A percentile compares a stretch with the other conserved stretches of the same genome.
Conservation (phyloP, 2,888 invertebrate genomes). For the Cryptus armator region DNA sequence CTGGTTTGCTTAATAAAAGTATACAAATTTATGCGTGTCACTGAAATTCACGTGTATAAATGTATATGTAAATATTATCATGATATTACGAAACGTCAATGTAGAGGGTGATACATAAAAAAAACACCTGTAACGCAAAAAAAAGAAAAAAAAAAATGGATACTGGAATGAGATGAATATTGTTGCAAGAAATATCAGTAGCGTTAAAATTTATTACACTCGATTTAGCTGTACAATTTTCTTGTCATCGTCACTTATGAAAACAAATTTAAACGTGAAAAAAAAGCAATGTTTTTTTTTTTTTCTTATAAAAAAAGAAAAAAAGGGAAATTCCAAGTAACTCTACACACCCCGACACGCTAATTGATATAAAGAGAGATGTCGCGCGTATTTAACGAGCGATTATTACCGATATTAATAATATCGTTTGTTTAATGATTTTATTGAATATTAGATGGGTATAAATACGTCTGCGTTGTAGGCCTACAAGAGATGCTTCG, state of each 20-base stretch:
- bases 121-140: slow-evolving; percentile 24
- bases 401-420: slow-evolving; percentile 53
- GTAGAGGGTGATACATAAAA: slow-evolving; percentile 70
- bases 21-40: slow-evolving; percentile 66
- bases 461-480: slow-evolving; percentile 55
- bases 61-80: slow-evolving; percentile 78
- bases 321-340: slow-evolving; percentile 19
- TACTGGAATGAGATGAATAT: slow-evolving; percentile 12
- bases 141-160: slow-evolving; percentile 18
- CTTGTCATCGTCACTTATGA: slow-evolving; percentile 8
- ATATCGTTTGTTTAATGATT: slow-evolving; percentile 44
- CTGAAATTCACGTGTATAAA: slow-evolving; percentile 62
- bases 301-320: background rate
- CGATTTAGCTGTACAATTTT: slow-evolving; percentile 34
- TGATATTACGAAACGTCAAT: slow-evolving; percentile 77
- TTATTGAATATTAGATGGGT: slow-evolving; percentile 41
- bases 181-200: slow-evolving; percentile 31
- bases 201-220: slow-evolving; percentile 57
- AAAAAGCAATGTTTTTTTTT: slow-evolving; percentile 10
- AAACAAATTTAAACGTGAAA: slow-evolving; percentile 14
- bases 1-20: slow-evolving; percentile 30
- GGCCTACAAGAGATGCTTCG: slow-evolving; percentile 67
- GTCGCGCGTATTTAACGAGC: slow-evolving; percentile 42
- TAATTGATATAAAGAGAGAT: slow-evolving; percentile 36
- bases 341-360: slow-evolving; percentile 35